Evolutionary conservation across 1,140 invertebrate species (phyloP).

Genomic region (Gryllus bimaculatus): DNA sequence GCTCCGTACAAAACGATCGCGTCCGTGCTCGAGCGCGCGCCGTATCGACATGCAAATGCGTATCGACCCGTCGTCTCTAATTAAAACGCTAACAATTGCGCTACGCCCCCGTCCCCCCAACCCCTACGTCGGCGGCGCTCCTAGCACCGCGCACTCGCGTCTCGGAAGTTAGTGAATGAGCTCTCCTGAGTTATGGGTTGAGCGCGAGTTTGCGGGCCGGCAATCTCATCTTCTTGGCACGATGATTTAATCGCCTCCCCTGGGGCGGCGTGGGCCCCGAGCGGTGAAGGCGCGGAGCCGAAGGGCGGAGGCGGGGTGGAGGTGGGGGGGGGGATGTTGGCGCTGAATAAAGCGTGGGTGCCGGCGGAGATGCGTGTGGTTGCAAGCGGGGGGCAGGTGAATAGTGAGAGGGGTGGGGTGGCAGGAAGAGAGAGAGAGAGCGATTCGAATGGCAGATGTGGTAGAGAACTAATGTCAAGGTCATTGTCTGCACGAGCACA

Average conservation of each 20-base stretch:
- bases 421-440: no score
- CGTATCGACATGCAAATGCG: background rate
- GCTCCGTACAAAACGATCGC: background rate
- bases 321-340: background rate
- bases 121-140: background rate
- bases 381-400: no score
- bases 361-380: background rate
- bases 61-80: background rate
- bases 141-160: no score
- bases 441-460: no score
- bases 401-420: no score
- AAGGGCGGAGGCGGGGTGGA: no score
- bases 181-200: background rate
- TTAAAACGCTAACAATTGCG: background rate
- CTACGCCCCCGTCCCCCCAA: no score
- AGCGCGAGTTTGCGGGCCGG: background rate
- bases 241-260: background rate
- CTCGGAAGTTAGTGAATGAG: background rate
- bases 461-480: no score
- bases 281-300: background rate
- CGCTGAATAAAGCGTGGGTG: background rate
- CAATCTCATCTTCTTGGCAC: background rate
- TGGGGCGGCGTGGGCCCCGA: no score
- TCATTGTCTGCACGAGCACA: no score
- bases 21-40: background rate